Evolutionary conservation across 2,888 invertebrate species (phyloP), one percentile per base, ranked within the genome.

Genomic region (Odontocolon sp.): DNA sequence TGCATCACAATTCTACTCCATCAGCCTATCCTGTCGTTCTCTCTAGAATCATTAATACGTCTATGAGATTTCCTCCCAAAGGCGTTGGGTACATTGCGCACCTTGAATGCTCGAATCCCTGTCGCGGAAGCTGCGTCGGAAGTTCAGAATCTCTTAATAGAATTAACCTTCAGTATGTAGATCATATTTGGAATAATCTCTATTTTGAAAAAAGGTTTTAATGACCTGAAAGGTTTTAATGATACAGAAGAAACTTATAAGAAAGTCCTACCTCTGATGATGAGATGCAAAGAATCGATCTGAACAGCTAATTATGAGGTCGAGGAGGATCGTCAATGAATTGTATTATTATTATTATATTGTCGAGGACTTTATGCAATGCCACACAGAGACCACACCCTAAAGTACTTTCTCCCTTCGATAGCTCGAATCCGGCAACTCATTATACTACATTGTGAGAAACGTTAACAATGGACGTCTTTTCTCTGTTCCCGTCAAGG

Each of bases 361-460:
- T 78, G 26, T 61, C 73, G 28, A 50, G 36, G 56, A 67, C 61
- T 45, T 54, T 36, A 54, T 23, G 26, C 36, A 47, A 26, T 45
- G 14, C 16, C 8, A 16, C 11, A 16, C 57, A 23, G 28, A 21
- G 54, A 21, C 45, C 21, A 23, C 40, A 47, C 6, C 40, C 21
- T 1, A 33, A 16, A 21, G 42, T 21, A 6, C 14, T 18, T 45
- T 66, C 59, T 64, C 52, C 57, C 18, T 56, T 69, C 61, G 69
- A 78, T 77, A 31, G 54, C 77, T 74, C 57, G 77, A 79, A 81
- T 82, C 81, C 76, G 71, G 80, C 70, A 80, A 81, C 82, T 84
- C 84, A 81, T 84, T 84, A 84, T 81, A 82, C 80, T 80, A 81
- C 77, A 81, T 81, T 83, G 81, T 80, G 81, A 40, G 67, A 70